Conservation (phyloP, 2,113 vertebrate species). For the Erythrolamprus reginae region DNA sequence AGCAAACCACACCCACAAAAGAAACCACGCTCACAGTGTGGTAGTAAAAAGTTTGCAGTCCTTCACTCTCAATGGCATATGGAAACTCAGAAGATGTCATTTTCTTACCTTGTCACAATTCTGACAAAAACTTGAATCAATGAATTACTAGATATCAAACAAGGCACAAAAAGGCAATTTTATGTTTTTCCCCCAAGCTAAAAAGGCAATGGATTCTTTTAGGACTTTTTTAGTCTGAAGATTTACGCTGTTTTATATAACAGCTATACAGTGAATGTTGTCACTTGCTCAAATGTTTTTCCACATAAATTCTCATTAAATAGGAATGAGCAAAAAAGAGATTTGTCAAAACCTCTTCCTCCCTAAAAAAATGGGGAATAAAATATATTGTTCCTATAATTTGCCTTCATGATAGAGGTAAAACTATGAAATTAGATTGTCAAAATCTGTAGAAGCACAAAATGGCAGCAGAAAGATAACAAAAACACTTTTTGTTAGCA, state of each 20-base stretch:
- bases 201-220: not conserved
- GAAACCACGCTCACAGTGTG: too few species aligned
- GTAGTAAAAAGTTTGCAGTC: too few species aligned
- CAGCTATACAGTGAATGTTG: not conserved
- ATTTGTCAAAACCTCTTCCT: not conserved
- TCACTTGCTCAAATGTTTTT: not conserved
- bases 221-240: not conserved
- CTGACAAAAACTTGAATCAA: not conserved
- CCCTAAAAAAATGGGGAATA: not conserved
- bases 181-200: not conserved
- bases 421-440: not conserved
- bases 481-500: not conserved
- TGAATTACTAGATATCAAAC: not conserved
- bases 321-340: not conserved
- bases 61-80: too few species aligned
- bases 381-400: not conserved
- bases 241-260: not conserved
- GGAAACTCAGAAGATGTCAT: not conserved
- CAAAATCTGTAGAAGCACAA: not conserved
- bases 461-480: not conserved
- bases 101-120: not conserved
- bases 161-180: not conserved
- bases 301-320: not conserved
- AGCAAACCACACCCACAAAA: too few species aligned
- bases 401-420: not conserved